A percentile compares a stretch with the other conserved stretches of the same genome.
phyloP scores from a whole-genome alignment of 2,113 vertebrate species.

The Opisthocomus hoazin region DNA sequence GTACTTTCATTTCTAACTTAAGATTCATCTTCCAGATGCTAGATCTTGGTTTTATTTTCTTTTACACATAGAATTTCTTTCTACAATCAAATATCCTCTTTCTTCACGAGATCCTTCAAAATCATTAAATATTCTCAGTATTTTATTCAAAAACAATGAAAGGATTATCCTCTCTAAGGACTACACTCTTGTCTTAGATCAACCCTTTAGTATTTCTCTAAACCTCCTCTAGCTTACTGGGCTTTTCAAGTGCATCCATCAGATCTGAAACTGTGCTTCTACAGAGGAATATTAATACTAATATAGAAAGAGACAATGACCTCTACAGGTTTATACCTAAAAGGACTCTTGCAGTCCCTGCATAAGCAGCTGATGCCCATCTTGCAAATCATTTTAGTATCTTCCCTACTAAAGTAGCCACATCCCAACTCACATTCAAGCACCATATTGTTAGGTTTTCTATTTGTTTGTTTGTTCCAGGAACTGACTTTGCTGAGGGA shows the following conservation, averaged over 20 bases:
- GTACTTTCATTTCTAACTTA: not conserved
- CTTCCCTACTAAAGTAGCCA: not conserved
- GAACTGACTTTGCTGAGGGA: not conserved
- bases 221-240: not conserved
- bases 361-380: not conserved
- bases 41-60: not conserved
- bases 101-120: not conserved
- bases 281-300: not conserved
- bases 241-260: not conserved
- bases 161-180: not conserved
- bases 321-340: not conserved
- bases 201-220: not conserved
- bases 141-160: not conserved
- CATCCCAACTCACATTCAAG: not conserved
- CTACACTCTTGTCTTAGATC: not conserved
- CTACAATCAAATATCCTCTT: not conserved
- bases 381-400: not conserved
- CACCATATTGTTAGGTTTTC: not conserved
- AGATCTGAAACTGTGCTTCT: not conserved
- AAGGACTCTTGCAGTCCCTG: not conserved
- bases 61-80: not conserved
- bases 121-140: not conserved
- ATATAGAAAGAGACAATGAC: not conserved
- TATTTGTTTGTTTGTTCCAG: not conserved
- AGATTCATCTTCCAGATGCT: not conserved